Evolutionary conservation across 2,113 vertebrate species (phyloP).

Genomic region (Colistium nudipinnis): DNA sequence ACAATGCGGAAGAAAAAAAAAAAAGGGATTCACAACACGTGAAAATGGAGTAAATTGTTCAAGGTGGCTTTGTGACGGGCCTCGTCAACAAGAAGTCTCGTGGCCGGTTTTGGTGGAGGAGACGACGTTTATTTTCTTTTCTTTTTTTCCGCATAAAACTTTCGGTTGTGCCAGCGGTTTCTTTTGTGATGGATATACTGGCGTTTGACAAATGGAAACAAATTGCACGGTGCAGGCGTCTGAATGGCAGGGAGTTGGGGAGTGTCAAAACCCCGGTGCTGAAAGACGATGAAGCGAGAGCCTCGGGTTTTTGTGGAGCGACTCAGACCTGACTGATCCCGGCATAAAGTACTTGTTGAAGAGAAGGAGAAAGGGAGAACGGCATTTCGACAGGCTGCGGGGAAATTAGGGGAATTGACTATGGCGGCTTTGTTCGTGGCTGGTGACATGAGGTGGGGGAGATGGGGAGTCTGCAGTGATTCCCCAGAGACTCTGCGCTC

Average conservation of each 20-base stretch:
- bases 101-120: constrained; percentile 65
- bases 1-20: too few species aligned
- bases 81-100: constrained; percentile 63
- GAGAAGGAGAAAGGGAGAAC: constrained; percentile 74
- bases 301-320: constrained; percentile 73
- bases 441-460: constrained; percentile 74
- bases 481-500: constrained; percentile 75
- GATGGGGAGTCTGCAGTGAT: constrained; percentile 64
- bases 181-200: constrained; percentile 77
- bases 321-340: constrained; percentile 80
- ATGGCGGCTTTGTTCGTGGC: constrained; percentile 81
- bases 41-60: constrained; percentile 65
- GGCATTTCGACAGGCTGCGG: constrained; percentile 80
- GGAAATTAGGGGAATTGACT: constrained; percentile 82
- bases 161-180: constrained; percentile 76
- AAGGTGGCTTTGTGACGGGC: constrained; percentile 64
- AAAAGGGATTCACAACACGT: constrained; percentile 64
- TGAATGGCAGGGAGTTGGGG: constrained; percentile 76
- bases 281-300: constrained; percentile 76
- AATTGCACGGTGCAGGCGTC: constrained; percentile 74
- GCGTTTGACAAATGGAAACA: constrained; percentile 82
- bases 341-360: constrained; percentile 79
- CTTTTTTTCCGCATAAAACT: constrained; percentile 53
- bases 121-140: constrained; percentile 54
- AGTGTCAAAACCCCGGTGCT: constrained; percentile 72